These are phyloP conservation scores for Triplophysa dalaica DNA, from an alignment of 2,113 vertebrate species.

Conservation along the genomic window DNA sequence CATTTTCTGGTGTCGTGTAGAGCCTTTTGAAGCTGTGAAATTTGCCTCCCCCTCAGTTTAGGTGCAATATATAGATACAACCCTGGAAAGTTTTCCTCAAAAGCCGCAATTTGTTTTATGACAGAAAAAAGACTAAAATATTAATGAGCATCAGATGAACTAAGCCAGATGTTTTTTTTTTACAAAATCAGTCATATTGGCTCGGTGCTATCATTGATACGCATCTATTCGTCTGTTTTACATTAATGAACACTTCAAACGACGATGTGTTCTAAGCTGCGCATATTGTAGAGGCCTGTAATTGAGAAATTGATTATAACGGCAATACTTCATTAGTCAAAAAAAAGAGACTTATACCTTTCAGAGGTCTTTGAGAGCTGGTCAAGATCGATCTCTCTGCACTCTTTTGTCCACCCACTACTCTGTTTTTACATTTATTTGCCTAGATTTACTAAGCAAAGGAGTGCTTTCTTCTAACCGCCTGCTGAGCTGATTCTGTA, in stretches of 20 bases:
- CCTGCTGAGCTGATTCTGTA: conserved; percentile 42
- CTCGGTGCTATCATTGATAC: background rate
- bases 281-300: conserved; percentile 3
- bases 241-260: conserved; percentile 19
- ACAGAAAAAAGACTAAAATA: background rate
- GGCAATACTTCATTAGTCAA: conserved; percentile 13
- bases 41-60: too few relatives aligned
- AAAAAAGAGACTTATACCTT: conserved; percentile 14
- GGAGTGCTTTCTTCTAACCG: background rate
- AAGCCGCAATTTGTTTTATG: too few relatives aligned
- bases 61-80: too few relatives aligned
- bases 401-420: conserved; percentile 18
- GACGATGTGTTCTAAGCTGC: conserved; percentile 6
- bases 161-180: background rate
- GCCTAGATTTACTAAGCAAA: conserved; percentile 41
- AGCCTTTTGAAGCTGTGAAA: too few relatives aligned
- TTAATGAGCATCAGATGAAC: background rate
- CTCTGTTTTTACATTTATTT: conserved; percentile 29
- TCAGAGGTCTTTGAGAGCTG: conserved; percentile 18
- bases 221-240: conserved; percentile 12
- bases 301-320: conserved; percentile 29
- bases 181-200: background rate
- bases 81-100: too few relatives aligned
- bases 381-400: conserved; percentile 21
- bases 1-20: too few relatives aligned